Evolutionary conservation across 1,140 invertebrate genomes (phyloP), one percentile per base, ranked within the genome.

Genomic region (Cyclina sinensis): DNA sequence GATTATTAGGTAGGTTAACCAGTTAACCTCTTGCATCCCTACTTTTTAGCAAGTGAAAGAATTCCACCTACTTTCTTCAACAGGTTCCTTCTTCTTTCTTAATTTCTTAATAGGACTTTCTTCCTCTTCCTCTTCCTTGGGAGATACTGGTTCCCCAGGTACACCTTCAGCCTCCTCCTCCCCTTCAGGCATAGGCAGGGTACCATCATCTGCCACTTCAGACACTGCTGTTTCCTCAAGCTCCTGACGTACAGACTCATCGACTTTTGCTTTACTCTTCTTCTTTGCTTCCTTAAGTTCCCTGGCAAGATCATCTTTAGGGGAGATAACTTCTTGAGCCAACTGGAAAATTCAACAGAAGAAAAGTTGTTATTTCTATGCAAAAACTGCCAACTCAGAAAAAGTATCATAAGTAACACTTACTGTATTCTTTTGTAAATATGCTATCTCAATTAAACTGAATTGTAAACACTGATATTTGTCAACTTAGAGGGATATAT

Each of bases 271-370:
- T n/a, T 74, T 87, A 86, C 91, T 93, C 59, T 90, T 90, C 68
- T 82, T 87, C 68, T 92, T 92, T 16, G 90, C 90, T 21, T 89
- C 91, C 54, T 90, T 91, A 48, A 93, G 39, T 70, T 93, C 86
- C 0, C 89, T 76, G 21, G 81, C 86, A 18, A 93, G 62, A 89
- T 93, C 92, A 78, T 93, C 92, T 90, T 92, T 91, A 57, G 92
- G 92, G 18, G 91, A 88, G 48, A 62, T 88, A 27, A 88, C 59
- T 37, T 73, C 43, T 35, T 90, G 27, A 43, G 78, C 86, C 0
- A 88, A 62, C 79, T 88, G 79, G 11, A 70, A 65, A 65, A 0
- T 11, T 76, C 16, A 51, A 51, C 3, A 73, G 5, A 43, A 14
- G 43, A 7, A 43, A 14, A 4, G 14, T 43, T 43, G 14, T 43